These are phyloP conservation scores for Glomeris maerens DNA, from an alignment of 1,140 invertebrate species.

Conservation along the genomic window DNA sequence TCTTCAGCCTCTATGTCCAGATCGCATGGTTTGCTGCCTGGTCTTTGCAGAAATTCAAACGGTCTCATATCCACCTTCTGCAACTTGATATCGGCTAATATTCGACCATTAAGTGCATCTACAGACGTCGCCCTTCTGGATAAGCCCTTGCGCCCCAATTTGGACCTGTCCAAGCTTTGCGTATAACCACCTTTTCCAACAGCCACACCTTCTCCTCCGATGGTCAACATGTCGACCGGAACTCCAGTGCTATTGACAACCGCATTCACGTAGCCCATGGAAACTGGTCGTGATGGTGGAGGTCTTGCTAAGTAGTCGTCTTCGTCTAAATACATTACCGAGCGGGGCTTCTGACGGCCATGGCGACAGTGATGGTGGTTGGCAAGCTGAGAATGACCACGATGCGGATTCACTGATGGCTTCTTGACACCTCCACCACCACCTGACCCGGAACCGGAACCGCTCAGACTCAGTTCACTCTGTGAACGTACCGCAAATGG, in stretches of 20 bases:
- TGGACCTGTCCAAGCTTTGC: slow-evolving; percentile 7
- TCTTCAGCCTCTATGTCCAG: slow-evolving; percentile 6
- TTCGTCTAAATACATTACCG: slow-evolving; percentile 15
- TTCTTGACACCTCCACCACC: slow-evolving; percentile 10
- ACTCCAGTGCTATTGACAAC: no score
- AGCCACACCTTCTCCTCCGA: no score
- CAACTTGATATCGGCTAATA: slow-evolving; percentile 2
- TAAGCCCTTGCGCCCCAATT: background rate
- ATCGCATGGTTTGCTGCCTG: slow-evolving; percentile 7
- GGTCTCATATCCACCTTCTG: slow-evolving; percentile 10
- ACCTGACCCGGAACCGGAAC: slow-evolving; percentile 9
- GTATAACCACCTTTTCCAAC: slow-evolving; percentile 2
- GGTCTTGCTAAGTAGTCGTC: slow-evolving; percentile 23
- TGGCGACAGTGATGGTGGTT: background rate
- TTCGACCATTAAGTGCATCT: slow-evolving; percentile 5
- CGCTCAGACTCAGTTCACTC: slow-evolving; percentile 2
- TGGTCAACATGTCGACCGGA: no score
- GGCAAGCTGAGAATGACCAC: background rate
- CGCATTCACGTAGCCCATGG: slow-evolving; percentile 22
- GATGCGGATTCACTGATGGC: background rate
- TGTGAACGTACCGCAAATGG: slow-evolving; percentile 1
- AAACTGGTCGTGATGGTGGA: slow-evolving; percentile 23
- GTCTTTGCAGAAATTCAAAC: slow-evolving; percentile 10
- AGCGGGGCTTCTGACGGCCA: slow-evolving; percentile 2
- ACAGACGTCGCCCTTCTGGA: slow-evolving; percentile 7